Evolutionary conservation across 2,797 vertebrate species (phyloP).

Genomic region (Girardinus metallicus): DNA sequence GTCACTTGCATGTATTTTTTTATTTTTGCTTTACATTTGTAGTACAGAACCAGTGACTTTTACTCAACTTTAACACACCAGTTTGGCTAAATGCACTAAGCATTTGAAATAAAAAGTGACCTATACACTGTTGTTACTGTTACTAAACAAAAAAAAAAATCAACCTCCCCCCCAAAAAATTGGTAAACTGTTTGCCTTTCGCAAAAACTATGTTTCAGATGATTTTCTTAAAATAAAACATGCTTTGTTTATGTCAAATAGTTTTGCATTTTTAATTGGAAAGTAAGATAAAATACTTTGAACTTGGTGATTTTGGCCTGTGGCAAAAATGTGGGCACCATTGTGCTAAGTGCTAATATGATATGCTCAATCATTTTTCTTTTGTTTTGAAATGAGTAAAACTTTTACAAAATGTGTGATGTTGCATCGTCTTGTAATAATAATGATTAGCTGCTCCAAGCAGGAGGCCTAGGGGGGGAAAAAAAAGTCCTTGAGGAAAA

Average conservation of each 20-base stretch:
- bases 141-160: neutral
- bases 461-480: neutral
- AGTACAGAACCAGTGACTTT: too few species aligned
- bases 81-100: too few species aligned
- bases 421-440: neutral
- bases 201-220: neutral
- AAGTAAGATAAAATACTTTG: neutral
- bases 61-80: too few species aligned
- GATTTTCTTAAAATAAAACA: neutral
- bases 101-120: too few species aligned
- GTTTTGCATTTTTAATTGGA: neutral
- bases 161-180: neutral
- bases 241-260: neutral
- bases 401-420: neutral
- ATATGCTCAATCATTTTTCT: neutral
- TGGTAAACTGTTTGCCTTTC: neutral
- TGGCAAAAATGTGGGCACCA: neutral
- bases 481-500: neutral
- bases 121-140: too few species aligned
- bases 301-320: neutral
- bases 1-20: too few species aligned
- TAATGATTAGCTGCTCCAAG: neutral
- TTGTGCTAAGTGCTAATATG: neutral
- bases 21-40: too few species aligned
- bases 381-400: neutral